A percentile compares a stretch with the other conserved stretches of the same genome.
Evolutionary conservation across 2,888 invertebrate genomes (phyloP).

Genomic region (Cerceris ruficornis): DNA sequence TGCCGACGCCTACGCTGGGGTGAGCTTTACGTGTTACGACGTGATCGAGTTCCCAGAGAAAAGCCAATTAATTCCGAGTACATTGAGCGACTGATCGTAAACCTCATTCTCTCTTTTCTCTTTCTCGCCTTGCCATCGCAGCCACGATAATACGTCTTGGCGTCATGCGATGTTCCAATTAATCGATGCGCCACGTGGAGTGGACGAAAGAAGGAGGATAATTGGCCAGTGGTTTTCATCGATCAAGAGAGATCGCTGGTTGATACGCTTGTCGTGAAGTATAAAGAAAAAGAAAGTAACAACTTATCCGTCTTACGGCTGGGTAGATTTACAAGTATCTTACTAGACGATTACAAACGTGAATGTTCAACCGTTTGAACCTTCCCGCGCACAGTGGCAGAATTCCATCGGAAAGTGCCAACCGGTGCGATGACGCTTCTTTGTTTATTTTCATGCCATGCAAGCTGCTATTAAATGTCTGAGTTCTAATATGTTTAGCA

Average conservation of each 20-base stretch:
- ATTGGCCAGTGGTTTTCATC: neutral
- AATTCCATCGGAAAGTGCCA: no score
- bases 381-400: no score
- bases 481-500: no score
- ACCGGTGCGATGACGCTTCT: no score
- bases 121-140: neutral
- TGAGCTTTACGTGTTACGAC: slow-evolving; percentile 34
- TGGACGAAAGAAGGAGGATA: neutral
- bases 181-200: slow-evolving; percentile 14
- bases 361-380: no score
- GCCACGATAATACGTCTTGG: slow-evolving; percentile 22
- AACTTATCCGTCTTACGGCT: no score
- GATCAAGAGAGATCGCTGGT: neutral
- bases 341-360: no score
- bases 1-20: neutral
- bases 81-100: slow-evolving; percentile 70
- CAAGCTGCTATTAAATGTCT: no score
- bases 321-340: no score
- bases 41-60: slow-evolving; percentile 32
- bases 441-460: no score
- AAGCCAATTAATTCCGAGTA: slow-evolving; percentile 74
- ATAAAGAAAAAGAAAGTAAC: no score
- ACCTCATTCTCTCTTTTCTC: slow-evolving; percentile 26
- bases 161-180: slow-evolving; percentile 24
- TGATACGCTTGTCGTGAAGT: neutral